These are phyloP conservation scores for Geothlypis trichas DNA, from an alignment of 2,113 vertebrate species.

Conservation along the genomic window DNA sequence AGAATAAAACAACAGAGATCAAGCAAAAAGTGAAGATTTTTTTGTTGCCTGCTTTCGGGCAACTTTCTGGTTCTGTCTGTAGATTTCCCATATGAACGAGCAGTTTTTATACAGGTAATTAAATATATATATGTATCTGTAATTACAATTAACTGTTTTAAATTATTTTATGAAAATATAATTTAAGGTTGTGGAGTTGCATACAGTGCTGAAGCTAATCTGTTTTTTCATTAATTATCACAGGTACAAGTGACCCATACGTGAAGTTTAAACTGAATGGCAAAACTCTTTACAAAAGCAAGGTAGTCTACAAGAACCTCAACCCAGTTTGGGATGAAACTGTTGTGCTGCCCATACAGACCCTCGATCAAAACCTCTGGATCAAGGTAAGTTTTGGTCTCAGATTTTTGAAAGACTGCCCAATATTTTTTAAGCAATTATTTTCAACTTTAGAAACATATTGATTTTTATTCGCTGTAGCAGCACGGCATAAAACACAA, in stretches of 20 bases:
- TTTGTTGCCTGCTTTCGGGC: not conserved
- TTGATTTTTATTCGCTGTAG: not conserved
- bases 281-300: constrained; percentile 96
- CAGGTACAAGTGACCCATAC: constrained; percentile 94
- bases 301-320: constrained; percentile 91
- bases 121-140: not conserved
- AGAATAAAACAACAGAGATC: not conserved
- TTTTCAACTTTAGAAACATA: not conserved
- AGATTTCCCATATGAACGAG: not conserved
- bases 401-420: not conserved
- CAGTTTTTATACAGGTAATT: not conserved
- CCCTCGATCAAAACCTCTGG: constrained; percentile 82
- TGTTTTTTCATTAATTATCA: not conserved
- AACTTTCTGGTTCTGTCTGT: not conserved
- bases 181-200: not conserved
- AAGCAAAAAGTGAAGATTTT: not conserved
- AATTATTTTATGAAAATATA: not conserved
- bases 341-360: constrained; percentile 86
- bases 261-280: constrained; percentile 95
- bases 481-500: not conserved
- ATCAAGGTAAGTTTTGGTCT: constrained; percentile 79
- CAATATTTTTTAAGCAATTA: not conserved
- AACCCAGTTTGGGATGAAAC: constrained; percentile 94
- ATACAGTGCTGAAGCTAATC: not conserved
- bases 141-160: not conserved